Evolutionary conservation across 2,888 invertebrate genomes (phyloP).

Genomic region (Acronicta aceris): DNA sequence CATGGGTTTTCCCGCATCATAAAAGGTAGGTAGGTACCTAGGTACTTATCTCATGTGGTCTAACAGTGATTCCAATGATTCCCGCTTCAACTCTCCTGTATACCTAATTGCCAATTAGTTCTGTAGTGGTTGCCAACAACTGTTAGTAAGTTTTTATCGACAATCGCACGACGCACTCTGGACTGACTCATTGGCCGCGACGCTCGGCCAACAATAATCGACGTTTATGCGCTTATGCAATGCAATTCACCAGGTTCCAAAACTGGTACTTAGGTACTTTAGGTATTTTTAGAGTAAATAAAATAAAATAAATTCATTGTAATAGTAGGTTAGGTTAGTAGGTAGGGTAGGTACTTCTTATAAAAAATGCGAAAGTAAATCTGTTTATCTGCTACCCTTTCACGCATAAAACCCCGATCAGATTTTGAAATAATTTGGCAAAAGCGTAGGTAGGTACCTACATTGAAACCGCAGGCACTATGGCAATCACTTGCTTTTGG

Average conservation of each 20-base stretch:
- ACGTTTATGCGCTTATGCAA: slow-evolving; percentile 74
- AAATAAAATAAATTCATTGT: too few species aligned
- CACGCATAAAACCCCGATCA: too few species aligned
- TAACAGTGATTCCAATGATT: slow-evolving; percentile 40
- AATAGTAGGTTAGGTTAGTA: too few species aligned
- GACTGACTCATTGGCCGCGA: slow-evolving; percentile 70
- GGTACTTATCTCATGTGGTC: slow-evolving; percentile 2
- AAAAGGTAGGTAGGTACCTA: too few species aligned
- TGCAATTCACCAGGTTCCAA: slow-evolving; percentile 79
- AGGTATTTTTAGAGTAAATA: slow-evolving; percentile 42
- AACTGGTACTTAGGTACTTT: slow-evolving; percentile 51
- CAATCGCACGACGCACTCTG: slow-evolving; percentile 69
- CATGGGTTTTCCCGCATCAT: too few species aligned
- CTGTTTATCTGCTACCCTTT: too few species aligned
- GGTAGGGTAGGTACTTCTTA: too few species aligned
- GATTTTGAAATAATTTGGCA: too few species aligned
- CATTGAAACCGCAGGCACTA: too few species aligned
- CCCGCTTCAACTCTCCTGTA: slow-evolving; percentile 39
- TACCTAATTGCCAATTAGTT: slow-evolving; percentile 78
- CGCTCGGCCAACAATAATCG: slow-evolving; percentile 63
- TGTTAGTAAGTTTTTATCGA: slow-evolving; percentile 68
- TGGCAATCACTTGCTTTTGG: too few species aligned
- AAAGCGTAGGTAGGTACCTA: too few species aligned
- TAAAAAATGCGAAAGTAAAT: too few species aligned
- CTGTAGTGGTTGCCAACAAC: slow-evolving; percentile 73